Evolutionary conservation across 2,888 invertebrate genomes (phyloP), one percentile per base, ranked within the genome.

Genomic region (Brachynemurus nebulosus): DNA sequence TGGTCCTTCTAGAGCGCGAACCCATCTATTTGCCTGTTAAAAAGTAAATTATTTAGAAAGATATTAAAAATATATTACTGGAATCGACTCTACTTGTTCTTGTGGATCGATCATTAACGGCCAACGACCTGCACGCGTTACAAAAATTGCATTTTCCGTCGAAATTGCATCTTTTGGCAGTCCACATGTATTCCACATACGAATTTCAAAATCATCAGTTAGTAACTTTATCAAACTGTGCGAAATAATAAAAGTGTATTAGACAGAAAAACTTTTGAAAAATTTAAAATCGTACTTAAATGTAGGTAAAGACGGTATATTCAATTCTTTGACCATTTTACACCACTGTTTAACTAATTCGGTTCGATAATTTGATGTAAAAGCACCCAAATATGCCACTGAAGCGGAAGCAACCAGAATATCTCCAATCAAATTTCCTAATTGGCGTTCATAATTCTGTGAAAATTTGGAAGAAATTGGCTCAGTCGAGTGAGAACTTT

Each of bases 51-150:
- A n/a, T n/a, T n/a, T n/a, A n/a, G 17, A 27, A 44, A 45, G 40
- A 46, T 14, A 37, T 45, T 23, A 7, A 1, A 38, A 35, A 45
- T 39, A 8, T 4, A 39, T 40, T 14, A 7, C 3, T 8, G 2
- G 14, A 3, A 8, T 17, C 11, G 6, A 18, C 64, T 4, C 53
- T 43, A 84, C 85, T 68, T 93, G 92, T 59, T 91, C 91, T 61
- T 95, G 92, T 0, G 95, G 95, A 65, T 95, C 93, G 48, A 93
- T 90, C 76, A 92, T 88, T 14, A 95, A 70, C 0, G 93, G 90
- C 90, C 88, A 88, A 11, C 85, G 71, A 6, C 83, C 76, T 3
- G 80, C 85, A 56, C 74, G 76, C 12, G 81, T 90, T 37, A 91
- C 90, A 53, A 93, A 74, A 49, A 95, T 84, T 7, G 88, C 93